phyloP scores from a whole-genome alignment of 2,888 invertebrate genomes.

The Parnassius orleans region DNA sequence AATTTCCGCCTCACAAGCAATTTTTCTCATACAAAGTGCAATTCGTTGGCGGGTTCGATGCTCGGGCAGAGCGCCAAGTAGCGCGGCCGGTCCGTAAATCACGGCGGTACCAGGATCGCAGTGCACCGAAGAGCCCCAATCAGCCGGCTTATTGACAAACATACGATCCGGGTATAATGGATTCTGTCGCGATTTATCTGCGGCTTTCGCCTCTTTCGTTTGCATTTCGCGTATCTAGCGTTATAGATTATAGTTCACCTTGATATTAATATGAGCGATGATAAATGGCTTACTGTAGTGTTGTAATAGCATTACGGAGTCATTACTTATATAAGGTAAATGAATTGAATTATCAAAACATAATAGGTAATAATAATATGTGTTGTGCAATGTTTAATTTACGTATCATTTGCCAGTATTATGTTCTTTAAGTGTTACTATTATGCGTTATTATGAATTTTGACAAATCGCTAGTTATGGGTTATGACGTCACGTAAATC shows the following conservation, averaged over 20 bases:
- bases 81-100: constrained; percentile 63
- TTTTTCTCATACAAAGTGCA: constrained; percentile 62
- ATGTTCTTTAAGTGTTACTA: too few relatives aligned
- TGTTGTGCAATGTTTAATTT: not conserved
- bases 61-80: constrained; percentile 69
- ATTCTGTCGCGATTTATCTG: constrained; percentile 61
- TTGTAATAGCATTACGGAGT: not conserved
- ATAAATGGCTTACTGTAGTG: constrained; percentile 16
- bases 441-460: too few relatives aligned
- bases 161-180: constrained; percentile 70
- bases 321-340: too few relatives aligned
- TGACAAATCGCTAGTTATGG: too few relatives aligned
- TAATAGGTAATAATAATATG: not conserved
- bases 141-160: constrained; percentile 76
- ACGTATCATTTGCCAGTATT: too few relatives aligned
- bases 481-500: too few relatives aligned
- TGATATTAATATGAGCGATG: constrained; percentile 30
- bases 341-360: constrained; percentile 1
- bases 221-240: constrained; percentile 43
- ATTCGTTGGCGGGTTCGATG: constrained; percentile 56
- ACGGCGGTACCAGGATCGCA: constrained; percentile 59
- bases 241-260: constrained; percentile 37
- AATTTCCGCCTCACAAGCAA: constrained; percentile 48
- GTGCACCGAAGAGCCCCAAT: constrained; percentile 66
- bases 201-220: constrained; percentile 44